Evolutionary conservation across 2,797 vertebrate species (phyloP).

Genomic region (Phaenicophaeus curvirostris): DNA sequence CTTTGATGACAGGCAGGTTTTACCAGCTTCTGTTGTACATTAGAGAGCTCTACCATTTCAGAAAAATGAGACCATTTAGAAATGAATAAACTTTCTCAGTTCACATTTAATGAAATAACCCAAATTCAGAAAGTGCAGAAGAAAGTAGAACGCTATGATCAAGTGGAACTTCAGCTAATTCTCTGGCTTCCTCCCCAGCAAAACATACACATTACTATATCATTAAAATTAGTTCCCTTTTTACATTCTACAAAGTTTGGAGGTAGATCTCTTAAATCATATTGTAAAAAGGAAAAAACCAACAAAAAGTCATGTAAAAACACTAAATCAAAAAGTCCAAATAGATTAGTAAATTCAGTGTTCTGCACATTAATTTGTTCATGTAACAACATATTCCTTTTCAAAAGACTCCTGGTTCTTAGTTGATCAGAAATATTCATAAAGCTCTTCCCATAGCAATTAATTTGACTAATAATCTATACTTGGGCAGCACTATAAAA

Average conservation of each 20-base stretch:
- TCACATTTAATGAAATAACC: background rate
- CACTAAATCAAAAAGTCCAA: background rate
- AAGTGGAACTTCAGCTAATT: background rate
- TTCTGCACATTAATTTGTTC: background rate
- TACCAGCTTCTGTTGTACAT: background rate
- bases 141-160: background rate
- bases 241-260: background rate
- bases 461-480: slow-evolving; percentile 42
- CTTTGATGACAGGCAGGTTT: background rate
- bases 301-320: background rate
- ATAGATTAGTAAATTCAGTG: background rate
- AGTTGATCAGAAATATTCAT: slow-evolving; percentile 43
- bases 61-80: background rate
- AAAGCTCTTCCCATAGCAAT: slow-evolving; percentile 49
- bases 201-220: background rate
- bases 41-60: background rate
- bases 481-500: slow-evolving; percentile 3
- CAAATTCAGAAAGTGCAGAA: background rate
- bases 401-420: slow-evolving; percentile 4
- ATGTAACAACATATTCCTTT: slow-evolving; percentile 28
- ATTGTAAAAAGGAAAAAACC: background rate
- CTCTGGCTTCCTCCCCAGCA: background rate
- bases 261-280: background rate
- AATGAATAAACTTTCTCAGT: background rate
- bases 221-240: background rate